Conservation (phyloP, 2,888 invertebrate species). For the Epinotia demarniana region DNA sequence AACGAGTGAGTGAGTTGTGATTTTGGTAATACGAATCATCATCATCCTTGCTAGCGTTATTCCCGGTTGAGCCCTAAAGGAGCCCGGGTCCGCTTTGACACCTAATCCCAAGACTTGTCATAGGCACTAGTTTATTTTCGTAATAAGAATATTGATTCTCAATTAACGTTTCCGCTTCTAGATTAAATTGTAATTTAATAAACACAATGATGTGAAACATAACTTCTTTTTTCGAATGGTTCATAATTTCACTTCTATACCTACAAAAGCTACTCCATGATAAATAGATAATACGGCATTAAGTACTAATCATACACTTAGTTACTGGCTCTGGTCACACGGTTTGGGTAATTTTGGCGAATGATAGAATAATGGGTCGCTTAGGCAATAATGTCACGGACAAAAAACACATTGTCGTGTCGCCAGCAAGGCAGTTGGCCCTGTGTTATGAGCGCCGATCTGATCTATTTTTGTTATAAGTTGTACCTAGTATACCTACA, state of each 20-base stretch:
- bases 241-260: neutral
- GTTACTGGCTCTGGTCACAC: slow-evolving; percentile 32
- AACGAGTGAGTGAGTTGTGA: no score
- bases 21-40: no score
- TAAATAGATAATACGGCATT: slow-evolving; percentile 4
- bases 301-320: slow-evolving; percentile 32
- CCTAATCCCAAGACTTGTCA: no score
- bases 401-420: slow-evolving; percentile 40
- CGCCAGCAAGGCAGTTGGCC: slow-evolving; percentile 34
- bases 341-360: slow-evolving; percentile 37
- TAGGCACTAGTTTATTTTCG: no score
- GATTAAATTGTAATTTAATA: no score
- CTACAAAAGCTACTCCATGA: neutral
- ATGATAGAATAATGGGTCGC: slow-evolving; percentile 39
- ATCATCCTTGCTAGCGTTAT: no score
- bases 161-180: no score
- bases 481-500: neutral
- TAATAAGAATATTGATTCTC: no score
- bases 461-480: slow-evolving; percentile 36
- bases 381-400: slow-evolving; percentile 45
- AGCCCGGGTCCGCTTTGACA: no score
- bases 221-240: neutral
- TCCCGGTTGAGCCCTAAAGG: no score
- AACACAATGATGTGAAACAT: neutral
- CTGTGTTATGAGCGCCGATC: slow-evolving; percentile 30